Base-by-base conservation (phyloP, 2,797 vertebrate genomes). In the Sebastes diaconus region DNA sequence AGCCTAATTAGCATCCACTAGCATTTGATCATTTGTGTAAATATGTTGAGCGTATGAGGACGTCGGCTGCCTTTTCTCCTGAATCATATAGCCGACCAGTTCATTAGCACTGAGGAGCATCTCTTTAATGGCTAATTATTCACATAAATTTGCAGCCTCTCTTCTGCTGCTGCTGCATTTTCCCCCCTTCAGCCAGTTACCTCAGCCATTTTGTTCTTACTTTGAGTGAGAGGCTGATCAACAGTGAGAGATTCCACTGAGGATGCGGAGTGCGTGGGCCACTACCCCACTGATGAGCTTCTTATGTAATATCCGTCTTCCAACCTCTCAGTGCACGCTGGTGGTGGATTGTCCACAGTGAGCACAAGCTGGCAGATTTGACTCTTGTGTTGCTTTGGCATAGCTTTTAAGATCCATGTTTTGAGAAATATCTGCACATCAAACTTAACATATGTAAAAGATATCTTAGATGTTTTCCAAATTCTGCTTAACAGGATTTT, bases 151-250 rank as follows among this genome's bases (percentile, higher is more conserved):
- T 79, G 24, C 67, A 74, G 55, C 74, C 54, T 85, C 60, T 69
- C 78, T 78, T 63, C 78, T 78, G 13, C 39, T 46, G 42, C 42
- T 46, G 42, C 42, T 46, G 82, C 75, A 71, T 79, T 30, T 24
- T 20, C 0, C 68, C 68, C 71, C 66, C 67, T 32, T 46, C 52
- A 84, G 77, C 64, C 64, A 76, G 83, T 90, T 86, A 77, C 89
- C 92, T 91, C 93, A 91, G 93, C 93, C 92, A 94, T 95, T 94
- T 95, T 93, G 91, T 93, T 91, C 88, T 88, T 89, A 84, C 78
- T 88, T 90, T 84, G 87, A 91, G 87, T 75, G 88, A 87, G 90
- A 90, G 86, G 89, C 85, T 58, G 90, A 90, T 84, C 82, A 84
- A 79, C 88, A 87, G 84, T 65, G 83, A 89, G 88, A 92, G 87